Evolutionary conservation across 2,113 vertebrate genomes (phyloP), one percentile per base, ranked within the genome.

Genomic region (Tenebrosternarchus preto): DNA sequence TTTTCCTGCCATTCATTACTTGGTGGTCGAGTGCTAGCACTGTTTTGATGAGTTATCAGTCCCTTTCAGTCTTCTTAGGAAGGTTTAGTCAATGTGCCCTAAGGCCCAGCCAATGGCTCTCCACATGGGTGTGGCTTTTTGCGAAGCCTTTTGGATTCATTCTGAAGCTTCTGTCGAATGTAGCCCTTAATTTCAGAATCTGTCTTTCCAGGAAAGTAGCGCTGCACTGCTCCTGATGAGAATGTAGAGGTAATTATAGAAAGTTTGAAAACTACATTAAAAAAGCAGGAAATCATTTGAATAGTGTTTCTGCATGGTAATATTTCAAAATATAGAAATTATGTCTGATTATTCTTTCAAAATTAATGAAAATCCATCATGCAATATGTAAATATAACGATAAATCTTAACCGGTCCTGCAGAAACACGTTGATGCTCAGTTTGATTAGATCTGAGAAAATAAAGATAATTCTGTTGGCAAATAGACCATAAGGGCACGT

Each of bases 121-220:
- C 56, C 71, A 25, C 53, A 73, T n/a, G 82, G 80, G 25, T 77
- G 77, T 15, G 83, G 87, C 36, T 78, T 84, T 76, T 84, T 85
- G 53, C 83, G 77, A 43, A 89, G 84, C 53, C 84, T 76, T 83
- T 89, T 89, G 84, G 86, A 77, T 69, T 89, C 88, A 11, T 89
- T 89, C 80, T 88, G 88, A 33, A 86, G 88, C 83, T 88, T 88
- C 80, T 88, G 88, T 27, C 88, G 77, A 75, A 89, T 87, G 85
- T 88, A 88, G 76, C 82, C 82, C 80, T 89, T 89, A 78, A 89
- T 87, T 76, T 89, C 86, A 1, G 85, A 84, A 46, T 86, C 87
- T 0, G 87, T 88, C 76, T 88, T 86, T 70, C 82, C 83, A 0
- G 84, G 87, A 66, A 89, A 89, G 83, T 84, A 87, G 67, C 78